Evolutionary conservation across 2,888 invertebrate genomes (phyloP).

Genomic region (Willowsia nigromaculata): DNA sequence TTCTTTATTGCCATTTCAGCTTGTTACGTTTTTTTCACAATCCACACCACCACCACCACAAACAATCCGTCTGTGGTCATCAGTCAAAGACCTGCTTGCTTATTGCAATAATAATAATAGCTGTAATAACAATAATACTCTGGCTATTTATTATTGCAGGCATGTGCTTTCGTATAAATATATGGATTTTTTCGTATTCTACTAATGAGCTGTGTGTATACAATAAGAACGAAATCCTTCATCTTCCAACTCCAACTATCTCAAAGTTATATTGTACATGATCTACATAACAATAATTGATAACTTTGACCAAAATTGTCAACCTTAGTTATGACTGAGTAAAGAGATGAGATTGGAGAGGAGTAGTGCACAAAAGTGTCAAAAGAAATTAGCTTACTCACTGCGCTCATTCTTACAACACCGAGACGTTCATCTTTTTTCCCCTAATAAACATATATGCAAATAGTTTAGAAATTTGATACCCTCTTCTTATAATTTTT

Average conservation of each 20-base stretch:
- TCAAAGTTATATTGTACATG: background rate
- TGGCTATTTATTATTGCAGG: conserved; percentile 15
- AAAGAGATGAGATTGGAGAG: background rate
- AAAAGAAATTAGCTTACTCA: conserved; percentile 35
- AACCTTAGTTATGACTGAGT: background rate
- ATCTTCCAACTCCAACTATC: background rate
- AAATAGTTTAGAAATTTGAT: conserved; percentile 35
- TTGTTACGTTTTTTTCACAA: conserved; percentile 45
- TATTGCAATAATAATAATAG: background rate
- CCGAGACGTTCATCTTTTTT: background rate
- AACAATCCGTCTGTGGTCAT: conserved; percentile 34
- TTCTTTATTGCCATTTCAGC: conserved; percentile 38
- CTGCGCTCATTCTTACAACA: background rate
- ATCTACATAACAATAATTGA: conserved; percentile 59
- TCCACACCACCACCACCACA: background rate
- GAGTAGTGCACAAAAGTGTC: background rate
- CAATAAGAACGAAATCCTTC: background rate
- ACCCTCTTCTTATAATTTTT: background rate
- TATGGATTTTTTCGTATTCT: background rate
- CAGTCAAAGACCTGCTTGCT: conserved; percentile 54
- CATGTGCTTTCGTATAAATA: background rate
- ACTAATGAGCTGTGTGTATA: background rate
- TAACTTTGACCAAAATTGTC: conserved; percentile 45
- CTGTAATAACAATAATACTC: conserved; percentile 7
- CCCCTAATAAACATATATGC: background rate